These are phyloP conservation scores for Ormyrus pomaceus DNA, from an alignment of 2,888 invertebrate species.

Conservation along the genomic window DNA sequence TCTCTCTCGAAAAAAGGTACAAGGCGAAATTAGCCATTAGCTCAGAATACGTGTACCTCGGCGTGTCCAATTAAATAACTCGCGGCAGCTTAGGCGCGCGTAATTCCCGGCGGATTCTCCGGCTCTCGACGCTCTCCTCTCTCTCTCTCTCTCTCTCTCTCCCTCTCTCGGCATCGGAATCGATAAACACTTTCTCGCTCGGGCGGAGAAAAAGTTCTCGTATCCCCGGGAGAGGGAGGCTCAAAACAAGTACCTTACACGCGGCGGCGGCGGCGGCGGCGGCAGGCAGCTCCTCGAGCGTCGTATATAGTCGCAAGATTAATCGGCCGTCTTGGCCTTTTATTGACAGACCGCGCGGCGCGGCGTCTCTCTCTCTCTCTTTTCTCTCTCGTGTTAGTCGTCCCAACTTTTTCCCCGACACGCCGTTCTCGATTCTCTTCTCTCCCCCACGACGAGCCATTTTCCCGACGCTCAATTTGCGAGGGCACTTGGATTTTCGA, in stretches of 20 bases:
- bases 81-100: background rate
- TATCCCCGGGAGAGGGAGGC: too few species aligned
- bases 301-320: slow-evolving; percentile 21
- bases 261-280: too few species aligned
- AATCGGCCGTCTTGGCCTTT: slow-evolving; percentile 43
- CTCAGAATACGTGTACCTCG: background rate
- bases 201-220: too few species aligned
- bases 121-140: too few species aligned
- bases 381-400: too few species aligned
- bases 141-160: too few species aligned
- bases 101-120: background rate
- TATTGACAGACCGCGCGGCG: slow-evolving; percentile 40
- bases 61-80: slow-evolving; percentile 12
- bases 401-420: too few species aligned
- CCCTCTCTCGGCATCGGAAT: slow-evolving; percentile 6
- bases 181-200: slow-evolving; percentile 47
- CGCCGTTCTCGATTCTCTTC: too few species aligned
- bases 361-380: too few species aligned
- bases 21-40: background rate
- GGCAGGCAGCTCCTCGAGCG: too few species aligned
- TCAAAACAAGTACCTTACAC: slow-evolving; percentile 7
- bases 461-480: slow-evolving; percentile 43
- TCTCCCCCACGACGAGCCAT: background rate
- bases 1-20: too few species aligned
- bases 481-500: slow-evolving; percentile 9